Evolutionary conservation across 2,113 vertebrate species (phyloP).

Genomic region (Megaceryle torquata): DNA sequence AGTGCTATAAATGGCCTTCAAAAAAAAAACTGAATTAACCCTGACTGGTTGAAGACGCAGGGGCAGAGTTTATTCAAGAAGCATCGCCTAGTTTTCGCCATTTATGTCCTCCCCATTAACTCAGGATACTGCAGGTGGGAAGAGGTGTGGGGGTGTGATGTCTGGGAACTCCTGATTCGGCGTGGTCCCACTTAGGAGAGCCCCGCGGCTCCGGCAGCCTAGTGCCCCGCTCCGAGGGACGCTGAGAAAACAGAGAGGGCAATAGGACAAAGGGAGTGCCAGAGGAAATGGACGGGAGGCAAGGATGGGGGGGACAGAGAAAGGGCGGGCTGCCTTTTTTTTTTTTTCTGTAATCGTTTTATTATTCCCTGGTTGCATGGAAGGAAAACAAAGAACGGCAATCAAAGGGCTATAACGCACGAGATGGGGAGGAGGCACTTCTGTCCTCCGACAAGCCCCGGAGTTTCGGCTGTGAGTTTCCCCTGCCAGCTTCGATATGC

Average conservation of each 20-base stretch:
- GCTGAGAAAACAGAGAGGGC: background rate
- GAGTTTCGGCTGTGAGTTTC: background rate
- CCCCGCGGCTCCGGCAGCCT: background rate
- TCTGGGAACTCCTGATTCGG: background rate
- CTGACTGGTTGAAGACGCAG: background rate
- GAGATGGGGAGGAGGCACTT: background rate
- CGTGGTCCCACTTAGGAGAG: background rate
- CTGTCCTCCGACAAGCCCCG: background rate
- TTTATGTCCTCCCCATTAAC: background rate
- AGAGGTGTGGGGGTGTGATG: no score
- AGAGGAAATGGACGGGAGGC: background rate
- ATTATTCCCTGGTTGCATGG: background rate
- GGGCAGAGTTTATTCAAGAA: background rate
- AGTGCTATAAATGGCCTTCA: background rate
- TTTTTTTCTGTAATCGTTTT: constrained; percentile 6
- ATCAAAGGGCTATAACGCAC: background rate
- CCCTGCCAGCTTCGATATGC: background rate
- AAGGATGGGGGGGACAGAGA: background rate
- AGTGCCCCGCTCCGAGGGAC: background rate
- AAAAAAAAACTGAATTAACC: background rate
- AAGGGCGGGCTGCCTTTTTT: background rate
- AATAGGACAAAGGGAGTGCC: background rate
- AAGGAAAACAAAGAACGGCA: constrained; percentile 19
- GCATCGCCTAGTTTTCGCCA: background rate
- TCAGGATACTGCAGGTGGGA: fast-evolving